A percentile compares a stretch with the other conserved stretches of the same genome.
Conservation (phyloP, 1,140 invertebrate species). For the Plectus sambesii region DNA sequence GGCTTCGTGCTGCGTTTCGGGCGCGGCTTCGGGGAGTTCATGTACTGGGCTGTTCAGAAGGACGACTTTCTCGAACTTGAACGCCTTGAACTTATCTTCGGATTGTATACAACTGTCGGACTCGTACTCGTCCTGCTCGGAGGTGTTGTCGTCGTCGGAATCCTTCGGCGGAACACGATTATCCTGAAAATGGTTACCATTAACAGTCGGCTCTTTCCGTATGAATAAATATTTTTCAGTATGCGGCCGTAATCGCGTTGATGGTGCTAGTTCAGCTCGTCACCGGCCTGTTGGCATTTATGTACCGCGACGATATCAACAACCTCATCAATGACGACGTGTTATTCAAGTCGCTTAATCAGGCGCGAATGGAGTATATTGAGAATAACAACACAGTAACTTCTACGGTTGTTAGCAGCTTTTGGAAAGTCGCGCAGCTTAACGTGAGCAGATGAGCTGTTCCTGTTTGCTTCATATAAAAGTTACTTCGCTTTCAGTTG, state of each 20-base stretch:
- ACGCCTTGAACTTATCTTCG: slow-evolving; percentile 17
- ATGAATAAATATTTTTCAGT: slow-evolving; percentile 14
- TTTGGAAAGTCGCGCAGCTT: no score
- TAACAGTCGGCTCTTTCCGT: background rate
- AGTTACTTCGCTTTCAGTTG: slow-evolving; percentile 11
- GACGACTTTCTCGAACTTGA: slow-evolving; percentile 17
- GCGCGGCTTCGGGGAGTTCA: slow-evolving; percentile 15
- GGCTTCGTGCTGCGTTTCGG: slow-evolving; percentile 19
- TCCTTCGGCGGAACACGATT: slow-evolving; percentile 7
- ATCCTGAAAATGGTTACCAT: slow-evolving; percentile 12
- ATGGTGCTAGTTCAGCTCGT: slow-evolving; percentile 19
- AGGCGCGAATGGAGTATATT: background rate
- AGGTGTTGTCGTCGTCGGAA: slow-evolving; percentile 8
- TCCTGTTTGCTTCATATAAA: no score
- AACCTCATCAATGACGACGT: slow-evolving; percentile 11
- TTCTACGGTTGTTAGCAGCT: slow-evolving; percentile 6
- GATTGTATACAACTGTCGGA: slow-evolving; percentile 14
- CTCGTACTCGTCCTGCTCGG: slow-evolving; percentile 9
- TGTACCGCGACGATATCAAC: slow-evolving; percentile 16
- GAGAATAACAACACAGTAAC: background rate
- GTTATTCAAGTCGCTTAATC: slow-evolving; percentile 8
- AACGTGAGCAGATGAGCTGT: no score
- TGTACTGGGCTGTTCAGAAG: slow-evolving; percentile 15
- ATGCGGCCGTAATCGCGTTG: slow-evolving; percentile 15
- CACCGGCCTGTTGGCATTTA: slow-evolving; percentile 16